Conservation (phyloP, 1,140 invertebrate genomes). For the Dendroctonus valens region DNA sequence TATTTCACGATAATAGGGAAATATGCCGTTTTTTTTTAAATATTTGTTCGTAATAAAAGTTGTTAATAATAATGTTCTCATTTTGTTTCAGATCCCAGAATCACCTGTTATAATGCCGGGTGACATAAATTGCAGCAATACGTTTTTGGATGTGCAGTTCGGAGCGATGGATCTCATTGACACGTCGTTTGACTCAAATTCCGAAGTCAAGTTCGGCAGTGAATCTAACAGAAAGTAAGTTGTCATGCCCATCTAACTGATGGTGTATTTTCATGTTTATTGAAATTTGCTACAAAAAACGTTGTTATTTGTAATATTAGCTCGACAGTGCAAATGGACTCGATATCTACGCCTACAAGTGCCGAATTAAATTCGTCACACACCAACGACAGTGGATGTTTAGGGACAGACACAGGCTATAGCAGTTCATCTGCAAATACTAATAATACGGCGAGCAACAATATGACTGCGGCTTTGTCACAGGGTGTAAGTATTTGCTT, state of each 20-base stretch:
- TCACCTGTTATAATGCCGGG: slow-evolving; percentile 97
- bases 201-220: slow-evolving; percentile 50
- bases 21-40: too few relatives aligned
- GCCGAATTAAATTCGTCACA: slow-evolving; percentile 42
- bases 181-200: slow-evolving; percentile 55
- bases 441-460: slow-evolving; percentile 43
- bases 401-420: slow-evolving; percentile 42
- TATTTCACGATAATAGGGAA: too few relatives aligned
- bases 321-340: slow-evolving; percentile 26
- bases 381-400: slow-evolving; percentile 33
- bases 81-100: slow-evolving; percentile 71
- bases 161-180: slow-evolving; percentile 84
- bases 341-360: slow-evolving; percentile 31
- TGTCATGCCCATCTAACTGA: neutral
- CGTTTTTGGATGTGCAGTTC: slow-evolving; percentile 90
- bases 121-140: slow-evolving; percentile 70
- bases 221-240: slow-evolving; percentile 19
- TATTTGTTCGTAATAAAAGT: too few relatives aligned
- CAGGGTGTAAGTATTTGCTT: slow-evolving; percentile 46
- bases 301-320: neutral
- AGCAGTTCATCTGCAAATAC: neutral
- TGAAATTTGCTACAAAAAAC: neutral
- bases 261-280: slow-evolving; percentile 5
- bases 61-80: too few relatives aligned
- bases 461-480: slow-evolving; percentile 49